Evolutionary conservation across 2,113 vertebrate genomes (phyloP), one percentile per base, ranked within the genome.

Genomic region (Corythaeola cristata): DNA sequence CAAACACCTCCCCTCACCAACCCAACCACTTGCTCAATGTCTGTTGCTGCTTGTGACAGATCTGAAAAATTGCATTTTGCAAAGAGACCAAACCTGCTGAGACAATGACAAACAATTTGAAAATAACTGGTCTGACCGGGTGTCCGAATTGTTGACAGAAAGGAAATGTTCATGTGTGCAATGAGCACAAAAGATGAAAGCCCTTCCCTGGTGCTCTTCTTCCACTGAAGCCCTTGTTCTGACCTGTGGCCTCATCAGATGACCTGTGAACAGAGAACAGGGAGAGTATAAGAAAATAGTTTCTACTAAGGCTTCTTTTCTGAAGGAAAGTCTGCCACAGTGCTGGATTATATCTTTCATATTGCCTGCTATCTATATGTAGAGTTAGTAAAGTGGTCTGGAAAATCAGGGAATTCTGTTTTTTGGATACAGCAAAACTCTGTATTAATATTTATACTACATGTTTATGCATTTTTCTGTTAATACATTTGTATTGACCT

Each of bases 91-190:
- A 77, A 72, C 33, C 55, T 92, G 13, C 47, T 78, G 18, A 87
- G 92, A 76, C 55, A 80, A 11, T 78, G 91, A 93, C 67, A 86
- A 96, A 75, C 66, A 80, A 39, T 84, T 92, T 89, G 69, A 91
- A 96, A 97, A 97, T 73, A 96, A 39, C 59, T 69, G 32, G 4
- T 85, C 86, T 76, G 81, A 56, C 47, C 0, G 1, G 32, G 71
- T 88, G 88, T 95, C 44, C 2, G 4, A 83, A 74, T 5, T 91
- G 81, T 83, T 96, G 93, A 90, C 94, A 96, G 94, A 85, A 81
- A 92, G 82, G 27, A 93, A 91, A 96, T 60, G 41, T 88, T 88
- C 52, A 39, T 88, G 58, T 67, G 56, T 93, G 72, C 84, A 88
- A 63, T 0, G 2, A 90, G 32, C 16, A 84, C 12, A 24, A 88